Percentiles rank a stretch among this genome's conserved stretches.
These are phyloP conservation scores for Drosophila paramelanica DNA, from an alignment of 2,888 invertebrate genomes.

Conservation along the genomic window DNA sequence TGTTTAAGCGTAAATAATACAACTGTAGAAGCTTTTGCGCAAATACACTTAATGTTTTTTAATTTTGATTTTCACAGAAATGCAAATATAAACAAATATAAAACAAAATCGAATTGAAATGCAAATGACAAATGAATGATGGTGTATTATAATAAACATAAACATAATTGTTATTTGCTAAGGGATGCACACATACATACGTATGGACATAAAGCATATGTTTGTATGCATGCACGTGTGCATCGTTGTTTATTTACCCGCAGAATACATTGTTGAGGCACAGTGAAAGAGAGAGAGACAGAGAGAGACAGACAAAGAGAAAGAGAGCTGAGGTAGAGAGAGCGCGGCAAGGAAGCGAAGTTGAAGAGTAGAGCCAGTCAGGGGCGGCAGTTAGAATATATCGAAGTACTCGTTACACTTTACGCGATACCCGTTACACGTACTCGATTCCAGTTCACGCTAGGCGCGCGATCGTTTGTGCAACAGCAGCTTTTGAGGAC, in stretches of 20 bases:
- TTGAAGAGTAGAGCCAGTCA: constrained; percentile 36
- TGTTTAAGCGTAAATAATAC: constrained; percentile 18
- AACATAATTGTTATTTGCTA: constrained; percentile 9
- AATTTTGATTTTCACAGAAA: constrained; percentile 19
- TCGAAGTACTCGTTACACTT: constrained; percentile 32
- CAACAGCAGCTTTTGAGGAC: constrained; percentile 36
- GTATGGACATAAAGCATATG: neutral
- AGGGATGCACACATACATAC: constrained; percentile 15
- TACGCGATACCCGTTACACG: constrained; percentile 28
- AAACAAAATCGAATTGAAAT: constrained; percentile 18
- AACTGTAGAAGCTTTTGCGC: neutral
- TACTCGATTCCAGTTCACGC: constrained; percentile 44
- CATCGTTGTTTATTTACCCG: constrained; percentile 77
- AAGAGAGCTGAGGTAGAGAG: constrained; percentile 11
- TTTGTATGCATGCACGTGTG: constrained; percentile 10
- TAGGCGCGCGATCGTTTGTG: constrained; percentile 48
- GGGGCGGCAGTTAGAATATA: constrained; percentile 22
- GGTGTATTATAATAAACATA: constrained; percentile 8
- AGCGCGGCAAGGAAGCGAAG: constrained; percentile 28
- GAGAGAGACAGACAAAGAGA: constrained; percentile 18
- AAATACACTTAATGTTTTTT: neutral
- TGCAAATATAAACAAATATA: constrained; percentile 33
- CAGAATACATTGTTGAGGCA: constrained; percentile 78
- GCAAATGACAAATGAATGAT: constrained; percentile 10
- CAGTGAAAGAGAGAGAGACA: constrained; percentile 21